phyloP scores from a whole-genome alignment of 1,140 invertebrate genomes.

The Zaprionus nigranus region DNA sequence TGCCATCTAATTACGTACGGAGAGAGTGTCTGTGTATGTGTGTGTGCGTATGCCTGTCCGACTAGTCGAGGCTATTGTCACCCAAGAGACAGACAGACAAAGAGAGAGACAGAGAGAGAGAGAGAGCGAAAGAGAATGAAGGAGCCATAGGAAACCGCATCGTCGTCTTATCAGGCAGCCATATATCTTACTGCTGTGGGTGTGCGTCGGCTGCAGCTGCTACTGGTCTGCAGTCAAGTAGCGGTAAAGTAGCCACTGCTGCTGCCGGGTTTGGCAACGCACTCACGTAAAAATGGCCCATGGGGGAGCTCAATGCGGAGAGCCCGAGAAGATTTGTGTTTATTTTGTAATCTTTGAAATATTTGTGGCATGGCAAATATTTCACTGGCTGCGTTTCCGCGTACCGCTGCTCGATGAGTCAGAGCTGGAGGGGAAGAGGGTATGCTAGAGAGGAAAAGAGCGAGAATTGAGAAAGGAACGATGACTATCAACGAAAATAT shows the following conservation, averaged over 20 bases:
- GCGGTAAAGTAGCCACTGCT: slow-evolving; percentile 57
- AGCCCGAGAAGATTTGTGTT: slow-evolving; percentile 70
- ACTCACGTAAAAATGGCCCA: slow-evolving; percentile 37
- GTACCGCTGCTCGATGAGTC: slow-evolving; percentile 21
- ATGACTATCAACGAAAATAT: slow-evolving; percentile 65
- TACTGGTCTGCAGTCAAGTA: slow-evolving; percentile 47
- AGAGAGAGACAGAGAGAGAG: neutral
- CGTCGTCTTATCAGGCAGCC: neutral
- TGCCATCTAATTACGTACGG: slow-evolving; percentile 43
- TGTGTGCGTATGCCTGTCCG: slow-evolving; percentile 6
- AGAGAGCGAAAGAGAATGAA: neutral
- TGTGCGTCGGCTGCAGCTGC: slow-evolving; percentile 31
- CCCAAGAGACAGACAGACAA: slow-evolving; percentile 8
- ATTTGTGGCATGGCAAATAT: slow-evolving; percentile 82
- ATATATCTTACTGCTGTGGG: slow-evolving; percentile 32
- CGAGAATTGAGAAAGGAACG: slow-evolving; percentile 39
- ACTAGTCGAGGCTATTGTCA: slow-evolving; percentile 36
- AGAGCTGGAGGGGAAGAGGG: neutral
- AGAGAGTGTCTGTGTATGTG: neutral
- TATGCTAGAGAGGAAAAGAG: neutral
- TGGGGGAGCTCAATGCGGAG: slow-evolving; percentile 17
- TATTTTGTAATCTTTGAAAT: slow-evolving; percentile 82
- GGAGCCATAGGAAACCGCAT: slow-evolving; percentile 9
- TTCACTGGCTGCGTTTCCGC: slow-evolving; percentile 72
- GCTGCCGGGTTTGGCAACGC: slow-evolving; percentile 34